These are phyloP conservation scores for Drosophila rellima DNA, from an alignment of 2,888 invertebrate species.

Conservation along the genomic window DNA sequence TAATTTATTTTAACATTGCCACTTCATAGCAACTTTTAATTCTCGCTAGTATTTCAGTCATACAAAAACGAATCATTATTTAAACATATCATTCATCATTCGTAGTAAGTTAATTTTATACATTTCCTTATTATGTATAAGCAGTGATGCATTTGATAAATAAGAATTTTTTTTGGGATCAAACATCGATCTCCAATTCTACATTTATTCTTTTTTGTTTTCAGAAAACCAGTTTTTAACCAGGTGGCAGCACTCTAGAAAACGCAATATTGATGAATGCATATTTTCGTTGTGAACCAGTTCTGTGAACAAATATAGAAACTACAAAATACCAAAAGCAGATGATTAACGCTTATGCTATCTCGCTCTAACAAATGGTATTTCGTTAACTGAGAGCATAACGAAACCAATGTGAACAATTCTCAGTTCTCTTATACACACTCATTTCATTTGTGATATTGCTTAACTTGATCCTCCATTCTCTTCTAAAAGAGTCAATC, in stretches of 20 bases:
- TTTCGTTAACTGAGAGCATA: constrained; percentile 24
- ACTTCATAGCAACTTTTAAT: background rate
- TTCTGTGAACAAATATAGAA: constrained; percentile 42
- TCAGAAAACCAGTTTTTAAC: constrained; percentile 8
- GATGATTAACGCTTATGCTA: constrained; percentile 40
- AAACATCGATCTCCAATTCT: too few relatives aligned
- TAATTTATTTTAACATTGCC: background rate
- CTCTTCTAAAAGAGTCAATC: constrained; percentile 32
- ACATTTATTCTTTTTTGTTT: background rate
- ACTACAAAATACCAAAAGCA: constrained; percentile 45
- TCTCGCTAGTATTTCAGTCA: background rate
- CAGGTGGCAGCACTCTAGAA: constrained; percentile 45
- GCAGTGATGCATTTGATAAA: background rate
- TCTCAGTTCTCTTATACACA: constrained; percentile 40
- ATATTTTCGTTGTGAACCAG: constrained; percentile 49
- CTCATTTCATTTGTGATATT: constrained; percentile 33
- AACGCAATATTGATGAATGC: constrained; percentile 53
- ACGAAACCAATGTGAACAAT: constrained; percentile 28
- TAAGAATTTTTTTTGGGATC: too few relatives aligned
- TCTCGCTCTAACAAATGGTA: constrained; percentile 42
- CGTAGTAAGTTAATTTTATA: background rate
- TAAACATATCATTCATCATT: too few relatives aligned
- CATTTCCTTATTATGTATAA: background rate
- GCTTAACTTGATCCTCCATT: constrained; percentile 40
- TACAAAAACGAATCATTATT: too few relatives aligned